Conservation (phyloP, 2,797 vertebrate genomes). For the Typhlichthys subterraneus region DNA sequence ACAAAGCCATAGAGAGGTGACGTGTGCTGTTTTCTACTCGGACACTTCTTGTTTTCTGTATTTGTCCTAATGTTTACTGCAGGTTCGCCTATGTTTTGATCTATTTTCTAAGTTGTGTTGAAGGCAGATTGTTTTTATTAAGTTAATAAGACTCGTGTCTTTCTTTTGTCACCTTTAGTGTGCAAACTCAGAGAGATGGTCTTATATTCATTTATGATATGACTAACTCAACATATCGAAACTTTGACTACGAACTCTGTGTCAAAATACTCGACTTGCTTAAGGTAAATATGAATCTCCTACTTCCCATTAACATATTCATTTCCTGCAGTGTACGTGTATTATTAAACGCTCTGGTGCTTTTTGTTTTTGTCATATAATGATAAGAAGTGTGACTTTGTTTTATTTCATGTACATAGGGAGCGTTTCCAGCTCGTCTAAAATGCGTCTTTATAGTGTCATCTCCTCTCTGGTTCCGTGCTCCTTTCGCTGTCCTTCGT, state of each 20-base stretch:
- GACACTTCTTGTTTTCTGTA: not conserved
- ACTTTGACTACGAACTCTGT: slow-evolving; percentile 88
- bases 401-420: slow-evolving; percentile 58
- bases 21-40: not conserved
- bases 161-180: slow-evolving; percentile 50
- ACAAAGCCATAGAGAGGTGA: slow-evolving; percentile 87
- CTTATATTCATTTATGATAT: slow-evolving; percentile 89
- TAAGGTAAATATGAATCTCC: slow-evolving; percentile 72
- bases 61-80: not conserved
- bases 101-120: too few species aligned
- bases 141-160: not conserved
- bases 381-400: slow-evolving; percentile 6
- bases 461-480: slow-evolving; percentile 86
- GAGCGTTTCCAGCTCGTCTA: slow-evolving; percentile 85
- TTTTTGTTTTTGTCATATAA: slow-evolving; percentile 8
- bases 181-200: slow-evolving; percentile 85
- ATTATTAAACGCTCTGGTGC: not conserved
- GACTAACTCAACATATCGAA: slow-evolving; percentile 84
- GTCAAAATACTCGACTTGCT: slow-evolving; percentile 87
- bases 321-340: not conserved
- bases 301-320: not conserved
- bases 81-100: too few species aligned
- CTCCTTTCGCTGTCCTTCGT: slow-evolving; percentile 83
- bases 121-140: not conserved
- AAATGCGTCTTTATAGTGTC: slow-evolving; percentile 89